Percentiles rank a stretch among this genome's conserved stretches.
phyloP scores from a whole-genome alignment of 2,888 invertebrate genomes.

The Drosophila nr. fundita region DNA sequence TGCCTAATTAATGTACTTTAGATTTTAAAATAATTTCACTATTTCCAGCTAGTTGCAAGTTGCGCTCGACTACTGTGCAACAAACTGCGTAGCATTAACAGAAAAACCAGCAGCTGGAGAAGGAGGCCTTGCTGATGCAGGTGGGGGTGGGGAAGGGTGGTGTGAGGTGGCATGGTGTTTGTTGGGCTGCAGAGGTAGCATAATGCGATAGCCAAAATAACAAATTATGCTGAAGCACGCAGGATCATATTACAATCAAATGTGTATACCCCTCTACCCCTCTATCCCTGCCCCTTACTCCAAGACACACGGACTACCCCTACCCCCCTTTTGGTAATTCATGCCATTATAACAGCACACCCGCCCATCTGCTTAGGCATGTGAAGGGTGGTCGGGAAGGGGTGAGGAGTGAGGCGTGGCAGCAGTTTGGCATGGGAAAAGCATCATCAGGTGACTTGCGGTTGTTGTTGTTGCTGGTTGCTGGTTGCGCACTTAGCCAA shows the following conservation, averaged over 20 bases:
- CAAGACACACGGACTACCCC: background rate
- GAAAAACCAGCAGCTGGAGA: background rate
- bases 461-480: constrained; percentile 10
- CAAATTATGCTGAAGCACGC: constrained; percentile 76
- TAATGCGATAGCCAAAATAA: constrained; percentile 71
- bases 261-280: constrained; percentile 5
- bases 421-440: constrained; percentile 57
- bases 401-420: constrained; percentile 11
- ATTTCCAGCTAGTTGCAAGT: background rate
- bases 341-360: constrained; percentile 22
- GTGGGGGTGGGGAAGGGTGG: background rate
- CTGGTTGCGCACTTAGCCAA: constrained; percentile 52
- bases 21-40: background rate
- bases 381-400: constrained; percentile 6
- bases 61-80: background rate
- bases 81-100: constrained; percentile 28
- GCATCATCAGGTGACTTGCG: constrained; percentile 71
- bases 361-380: constrained; percentile 39
- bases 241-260: constrained; percentile 67
- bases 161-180: background rate
- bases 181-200: constrained; percentile 25
- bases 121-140: background rate
- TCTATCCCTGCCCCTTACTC: background rate
- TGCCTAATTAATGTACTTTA: background rate
- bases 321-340: constrained; percentile 4